A percentile compares a stretch with the other conserved stretches of the same genome.
Evolutionary conservation across 1,140 invertebrate genomes (phyloP).

Genomic region (Bradysia coprophila): DNA sequence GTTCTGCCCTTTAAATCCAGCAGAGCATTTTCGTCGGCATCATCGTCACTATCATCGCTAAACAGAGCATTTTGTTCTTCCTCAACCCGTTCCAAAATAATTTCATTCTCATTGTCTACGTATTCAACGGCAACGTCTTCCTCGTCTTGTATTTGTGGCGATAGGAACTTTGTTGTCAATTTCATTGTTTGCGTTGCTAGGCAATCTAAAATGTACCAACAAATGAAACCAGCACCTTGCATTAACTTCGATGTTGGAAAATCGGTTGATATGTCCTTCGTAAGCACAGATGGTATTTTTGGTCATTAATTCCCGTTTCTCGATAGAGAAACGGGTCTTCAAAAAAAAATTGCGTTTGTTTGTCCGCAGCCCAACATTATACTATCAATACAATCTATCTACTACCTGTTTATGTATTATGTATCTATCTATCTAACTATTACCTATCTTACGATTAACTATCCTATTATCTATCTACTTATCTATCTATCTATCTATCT

Average conservation of each 20-base stretch:
- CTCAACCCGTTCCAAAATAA: conserved; percentile 67
- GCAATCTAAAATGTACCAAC: conserved; percentile 55
- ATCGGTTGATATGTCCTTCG: conserved; percentile 49
- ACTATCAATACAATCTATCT: too few relatives aligned
- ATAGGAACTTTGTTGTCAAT: conserved; percentile 17
- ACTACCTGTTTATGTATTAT: too few relatives aligned
- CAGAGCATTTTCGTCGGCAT: conserved; percentile 28
- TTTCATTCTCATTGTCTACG: conserved; percentile 62
- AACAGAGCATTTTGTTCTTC: conserved; percentile 43
- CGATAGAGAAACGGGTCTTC: too few relatives aligned
- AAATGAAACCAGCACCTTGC: conserved; percentile 67
- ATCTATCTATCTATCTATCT: too few relatives aligned
- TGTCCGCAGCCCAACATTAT: too few relatives aligned
- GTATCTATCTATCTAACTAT: too few relatives aligned
- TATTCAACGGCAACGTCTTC: conserved; percentile 35
- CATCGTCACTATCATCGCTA: conserved; percentile 50
- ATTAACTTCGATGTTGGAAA: conserved; percentile 74
- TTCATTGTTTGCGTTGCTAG: conserved; percentile 59
- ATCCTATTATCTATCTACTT: too few relatives aligned
- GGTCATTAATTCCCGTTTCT: background rate
- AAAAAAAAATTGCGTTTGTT: too few relatives aligned
- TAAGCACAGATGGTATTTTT: conserved; percentile 4
- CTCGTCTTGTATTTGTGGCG: conserved; percentile 20
- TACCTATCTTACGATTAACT: too few relatives aligned
- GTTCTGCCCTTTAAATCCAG: background rate